phyloP scores from a whole-genome alignment of 2,888 invertebrate species.

The Pecten maximus region DNA sequence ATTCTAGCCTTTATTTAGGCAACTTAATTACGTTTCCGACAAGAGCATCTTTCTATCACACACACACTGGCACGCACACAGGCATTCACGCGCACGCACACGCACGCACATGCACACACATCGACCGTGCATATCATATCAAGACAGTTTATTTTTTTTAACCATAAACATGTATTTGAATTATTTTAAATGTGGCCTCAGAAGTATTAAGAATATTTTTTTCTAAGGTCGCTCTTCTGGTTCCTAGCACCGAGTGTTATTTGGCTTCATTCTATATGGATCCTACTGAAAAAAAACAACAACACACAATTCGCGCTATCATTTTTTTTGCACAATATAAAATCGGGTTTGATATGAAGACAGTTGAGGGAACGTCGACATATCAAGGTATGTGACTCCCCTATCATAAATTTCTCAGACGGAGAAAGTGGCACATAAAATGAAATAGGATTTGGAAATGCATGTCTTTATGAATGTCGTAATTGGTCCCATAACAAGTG shows the following conservation, averaged over 20 bases:
- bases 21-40: too few species aligned
- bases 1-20: too few species aligned
- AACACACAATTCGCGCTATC: neutral
- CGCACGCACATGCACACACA: too few species aligned
- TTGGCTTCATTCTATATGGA: neutral
- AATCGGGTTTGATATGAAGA: neutral
- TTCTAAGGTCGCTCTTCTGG: too few species aligned
- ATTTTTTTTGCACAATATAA: neutral
- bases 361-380: neutral
- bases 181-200: too few species aligned
- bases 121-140: too few species aligned
- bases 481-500: neutral
- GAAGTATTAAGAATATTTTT: too few species aligned
- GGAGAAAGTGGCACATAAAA: neutral
- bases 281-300: neutral
- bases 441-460: conserved; percentile 30
- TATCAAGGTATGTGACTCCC: conserved; percentile 5
- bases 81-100: too few species aligned
- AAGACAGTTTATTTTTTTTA: too few species aligned
- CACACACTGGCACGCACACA: too few species aligned
- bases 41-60: too few species aligned
- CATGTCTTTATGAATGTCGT: conserved; percentile 17
- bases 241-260: neutral
- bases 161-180: too few species aligned
- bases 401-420: conserved; percentile 24